Percentiles rank a stretch among this genome's conserved stretches.
Evolutionary conservation across 2,888 invertebrate genomes (phyloP).

Genomic region (Girardia tigrina): DNA sequence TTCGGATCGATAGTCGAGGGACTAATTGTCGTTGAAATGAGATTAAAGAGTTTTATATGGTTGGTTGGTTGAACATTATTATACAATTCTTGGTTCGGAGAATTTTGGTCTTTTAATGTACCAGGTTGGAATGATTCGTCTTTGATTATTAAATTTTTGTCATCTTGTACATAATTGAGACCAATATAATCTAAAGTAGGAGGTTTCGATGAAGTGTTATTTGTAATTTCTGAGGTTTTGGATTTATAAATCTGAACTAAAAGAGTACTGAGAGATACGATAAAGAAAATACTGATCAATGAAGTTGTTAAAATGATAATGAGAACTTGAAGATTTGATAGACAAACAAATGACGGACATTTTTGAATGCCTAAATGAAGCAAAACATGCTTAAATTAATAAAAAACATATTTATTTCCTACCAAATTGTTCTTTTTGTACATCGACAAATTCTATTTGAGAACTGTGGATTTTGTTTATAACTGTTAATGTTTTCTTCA

Average conservation of each 20-base stretch:
- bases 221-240: background rate
- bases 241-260: background rate
- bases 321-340: background rate
- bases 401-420: background rate
- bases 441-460: background rate
- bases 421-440: background rate
- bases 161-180: background rate
- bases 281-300: conserved; percentile 17
- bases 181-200: background rate
- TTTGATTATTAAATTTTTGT: background rate
- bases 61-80: background rate
- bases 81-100: background rate
- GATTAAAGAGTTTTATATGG: background rate
- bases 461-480: background rate
- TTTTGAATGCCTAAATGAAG: background rate
- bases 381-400: background rate
- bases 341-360: conserved; percentile 19
- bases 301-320: background rate
- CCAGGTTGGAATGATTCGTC: background rate
- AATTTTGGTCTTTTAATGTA: background rate
- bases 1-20: background rate
- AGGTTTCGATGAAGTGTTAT: background rate
- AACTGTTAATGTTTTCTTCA: background rate
- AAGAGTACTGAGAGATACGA: conserved; percentile 7
- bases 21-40: background rate